Evolutionary conservation across 2,888 invertebrate species (phyloP), one percentile per base, ranked within the genome.

Genomic region (Phaonia tiefii): DNA sequence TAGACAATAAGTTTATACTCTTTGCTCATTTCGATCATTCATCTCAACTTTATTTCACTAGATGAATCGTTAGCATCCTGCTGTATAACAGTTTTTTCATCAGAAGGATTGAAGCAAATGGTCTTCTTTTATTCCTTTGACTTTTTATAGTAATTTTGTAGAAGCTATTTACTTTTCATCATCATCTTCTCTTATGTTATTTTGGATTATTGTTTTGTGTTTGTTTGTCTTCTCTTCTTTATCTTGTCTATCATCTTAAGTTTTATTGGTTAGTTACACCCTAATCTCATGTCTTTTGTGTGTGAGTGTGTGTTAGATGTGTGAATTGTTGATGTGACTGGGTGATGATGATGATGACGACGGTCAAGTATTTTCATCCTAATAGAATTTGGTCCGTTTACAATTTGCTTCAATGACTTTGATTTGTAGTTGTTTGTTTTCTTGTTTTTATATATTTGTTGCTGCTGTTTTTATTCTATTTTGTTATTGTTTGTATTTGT

Each of bases 401-500:
- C 79, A 66, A 80, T 79, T 75, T 82, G 83, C 83, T 84, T 82
- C 67, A 82, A 78, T 81, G 82, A 79, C 73, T 84, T 83, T 82
- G 83, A 83, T 84, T 83, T 84, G 79, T 79, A 82, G 78, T 82
- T 75, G 70, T 31, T 71, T 67, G 26, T 65, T 56, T 17, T 37
- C 44, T 67, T 13, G 2, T 37, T 15, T 31, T 31, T 8, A 31
- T 31, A 8, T 31, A 5, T 31, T 31, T 31, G 31, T 8, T 31
- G 31, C 13, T 39, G 17, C 25, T 46, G 46, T 22, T 75, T 37
- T 46, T 42, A 54, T 76, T 65, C 1, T 42, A 8, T 31, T n/a
- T 51, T 69, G n/a, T 75, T 63, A 42, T 75, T 82, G 75, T 79
- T 75, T 78, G 46, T 81, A 66, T 78, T 77, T 75, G 54, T 73